phyloP scores from a whole-genome alignment of 1,140 invertebrate species.

The Polypedilum pembai region DNA sequence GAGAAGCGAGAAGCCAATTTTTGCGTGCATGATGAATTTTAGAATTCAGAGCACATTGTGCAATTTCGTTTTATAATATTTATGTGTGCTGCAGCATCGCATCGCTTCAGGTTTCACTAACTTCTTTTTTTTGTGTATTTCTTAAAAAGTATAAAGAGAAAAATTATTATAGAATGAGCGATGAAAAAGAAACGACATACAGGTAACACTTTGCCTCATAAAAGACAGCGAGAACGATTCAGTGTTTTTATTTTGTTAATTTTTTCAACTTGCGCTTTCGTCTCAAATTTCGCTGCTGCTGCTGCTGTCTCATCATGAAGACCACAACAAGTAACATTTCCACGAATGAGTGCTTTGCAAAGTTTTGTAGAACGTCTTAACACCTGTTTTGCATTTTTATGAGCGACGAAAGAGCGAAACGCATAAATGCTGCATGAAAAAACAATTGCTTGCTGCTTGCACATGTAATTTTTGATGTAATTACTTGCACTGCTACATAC shows the following conservation, averaged over 20 bases:
- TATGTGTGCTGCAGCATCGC: neutral
- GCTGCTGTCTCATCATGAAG: neutral
- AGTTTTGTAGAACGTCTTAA: neutral
- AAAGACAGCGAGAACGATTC: neutral
- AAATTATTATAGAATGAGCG: neutral
- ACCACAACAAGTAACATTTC: constrained; percentile 4
- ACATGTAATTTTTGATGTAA: constrained; percentile 10
- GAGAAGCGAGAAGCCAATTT: neutral
- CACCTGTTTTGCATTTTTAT: constrained; percentile 18
- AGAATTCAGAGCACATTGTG: constrained; percentile 16
- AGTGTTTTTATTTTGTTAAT: neutral
- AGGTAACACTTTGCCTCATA: neutral
- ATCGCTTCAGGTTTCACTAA: constrained; percentile 1
- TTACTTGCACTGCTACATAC: constrained; percentile 7
- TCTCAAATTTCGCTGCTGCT: constrained; percentile 3
- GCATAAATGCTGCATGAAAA: neutral
- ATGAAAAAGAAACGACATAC: neutral
- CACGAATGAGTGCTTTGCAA: neutral
- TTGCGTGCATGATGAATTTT: constrained; percentile 15
- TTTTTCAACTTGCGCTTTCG: constrained; percentile 16
- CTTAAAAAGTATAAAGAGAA: neutral
- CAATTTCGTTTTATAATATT: constrained; percentile 7
- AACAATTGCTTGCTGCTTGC: neutral
- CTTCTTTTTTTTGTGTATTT: neutral
- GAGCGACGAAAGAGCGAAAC: neutral